A percentile compares a stretch with the other conserved stretches of the same genome.
Evolutionary conservation across 2,113 vertebrate genomes (phyloP).

Genomic region (Oreotragus oreotragus): DNA sequence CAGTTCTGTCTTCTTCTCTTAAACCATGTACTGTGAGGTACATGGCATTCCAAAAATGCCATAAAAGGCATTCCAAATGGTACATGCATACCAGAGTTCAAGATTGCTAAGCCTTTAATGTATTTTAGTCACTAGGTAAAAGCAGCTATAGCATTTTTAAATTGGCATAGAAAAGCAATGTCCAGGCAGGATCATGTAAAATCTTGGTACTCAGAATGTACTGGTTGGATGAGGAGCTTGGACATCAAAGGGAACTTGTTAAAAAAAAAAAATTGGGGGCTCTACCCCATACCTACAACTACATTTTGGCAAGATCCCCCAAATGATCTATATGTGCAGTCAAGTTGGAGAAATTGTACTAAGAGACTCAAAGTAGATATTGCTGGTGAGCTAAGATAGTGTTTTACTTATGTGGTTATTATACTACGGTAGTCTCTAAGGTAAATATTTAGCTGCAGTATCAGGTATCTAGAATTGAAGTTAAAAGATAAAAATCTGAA

Average conservation of each 20-base stretch:
- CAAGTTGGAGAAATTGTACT: not conserved
- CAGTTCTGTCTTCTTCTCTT: not conserved
- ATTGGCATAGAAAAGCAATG: not conserved
- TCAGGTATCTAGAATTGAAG: not conserved
- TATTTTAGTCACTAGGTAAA: not conserved
- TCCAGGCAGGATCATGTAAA: not conserved
- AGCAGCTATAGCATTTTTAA: not conserved
- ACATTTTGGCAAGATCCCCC: not conserved
- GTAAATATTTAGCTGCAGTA: not conserved
- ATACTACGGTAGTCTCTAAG: not conserved
- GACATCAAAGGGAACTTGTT: not conserved
- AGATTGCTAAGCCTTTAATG: not conserved
- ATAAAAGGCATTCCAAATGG: too few relatives aligned
- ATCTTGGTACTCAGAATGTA: not conserved
- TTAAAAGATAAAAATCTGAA: not conserved
- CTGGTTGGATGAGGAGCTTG: not conserved
- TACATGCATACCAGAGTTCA: not conserved
- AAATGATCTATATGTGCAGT: not conserved
- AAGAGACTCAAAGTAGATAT: not conserved
- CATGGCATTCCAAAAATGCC: too few relatives aligned
- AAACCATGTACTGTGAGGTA: not conserved
- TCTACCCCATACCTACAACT: not conserved
- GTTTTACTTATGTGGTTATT: not conserved
- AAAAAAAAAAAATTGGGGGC: not conserved
- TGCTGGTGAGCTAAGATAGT: not conserved